Evolutionary conservation across 2,888 invertebrate species (phyloP).

Genomic region (Dichetophora obliterata): DNA sequence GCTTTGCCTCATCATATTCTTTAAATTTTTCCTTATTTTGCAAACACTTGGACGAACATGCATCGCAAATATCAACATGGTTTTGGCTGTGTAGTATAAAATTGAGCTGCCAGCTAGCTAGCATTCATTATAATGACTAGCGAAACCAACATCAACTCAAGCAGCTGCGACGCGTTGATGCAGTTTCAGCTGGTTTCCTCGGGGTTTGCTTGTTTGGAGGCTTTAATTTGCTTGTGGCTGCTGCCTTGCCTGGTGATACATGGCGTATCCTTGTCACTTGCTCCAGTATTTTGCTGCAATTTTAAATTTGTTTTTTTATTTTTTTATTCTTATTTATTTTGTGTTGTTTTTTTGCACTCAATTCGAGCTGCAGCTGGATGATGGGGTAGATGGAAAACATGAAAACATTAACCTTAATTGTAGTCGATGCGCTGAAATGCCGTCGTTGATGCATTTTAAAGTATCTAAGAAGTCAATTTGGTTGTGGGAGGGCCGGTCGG

Average conservation of each 20-base stretch:
- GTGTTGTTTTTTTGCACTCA: not conserved
- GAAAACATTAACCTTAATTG: constrained; percentile 25
- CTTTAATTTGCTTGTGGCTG: not conserved
- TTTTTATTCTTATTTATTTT: not conserved
- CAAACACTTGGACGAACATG: not conserved
- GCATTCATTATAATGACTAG: constrained; percentile 12
- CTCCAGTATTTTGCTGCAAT: not conserved
- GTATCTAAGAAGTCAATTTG: not conserved
- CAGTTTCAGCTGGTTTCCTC: not conserved
- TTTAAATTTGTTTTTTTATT: not conserved
- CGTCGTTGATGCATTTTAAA: not conserved
- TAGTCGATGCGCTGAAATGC: constrained; percentile 11
- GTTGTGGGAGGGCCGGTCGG: not conserved
- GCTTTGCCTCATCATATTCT: not conserved
- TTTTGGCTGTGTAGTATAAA: not conserved
- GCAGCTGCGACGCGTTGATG: constrained; percentile 9
- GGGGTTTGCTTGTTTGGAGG: not conserved
- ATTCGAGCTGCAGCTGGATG: not conserved
- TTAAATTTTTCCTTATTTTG: not conserved
- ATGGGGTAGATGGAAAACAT: not conserved
- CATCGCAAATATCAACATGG: not conserved
- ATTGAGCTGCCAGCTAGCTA: constrained; percentile 9
- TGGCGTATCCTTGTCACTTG: constrained; percentile 7
- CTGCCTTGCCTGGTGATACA: constrained; percentile 7
- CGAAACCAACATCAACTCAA: constrained; percentile 5